Percentiles rank a stretch among this genome's conserved stretches.
Evolutionary conservation across 2,888 invertebrate species (phyloP).

Genomic region (Tachina lurida): DNA sequence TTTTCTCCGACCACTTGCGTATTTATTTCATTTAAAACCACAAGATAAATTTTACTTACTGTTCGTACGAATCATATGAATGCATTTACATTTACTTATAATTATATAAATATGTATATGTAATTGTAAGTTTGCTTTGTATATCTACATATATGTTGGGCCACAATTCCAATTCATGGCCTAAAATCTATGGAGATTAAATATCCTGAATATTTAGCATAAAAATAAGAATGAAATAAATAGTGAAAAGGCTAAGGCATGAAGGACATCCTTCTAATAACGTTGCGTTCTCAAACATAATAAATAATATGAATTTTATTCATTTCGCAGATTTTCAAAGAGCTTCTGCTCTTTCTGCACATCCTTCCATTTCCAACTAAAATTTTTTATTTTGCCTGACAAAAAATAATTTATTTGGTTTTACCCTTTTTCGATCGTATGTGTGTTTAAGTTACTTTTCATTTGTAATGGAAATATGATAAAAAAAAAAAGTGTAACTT

Average conservation of each 20-base stretch:
- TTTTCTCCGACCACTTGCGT: not conserved
- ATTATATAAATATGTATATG: no score
- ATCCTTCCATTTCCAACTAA: not conserved
- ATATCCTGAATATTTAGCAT: conserved; percentile 60
- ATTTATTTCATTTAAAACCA: conserved; percentile 49
- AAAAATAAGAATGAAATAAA: conserved; percentile 34
- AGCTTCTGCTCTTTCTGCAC: conserved; percentile 9
- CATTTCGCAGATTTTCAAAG: conserved; percentile 9
- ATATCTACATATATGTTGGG: not conserved
- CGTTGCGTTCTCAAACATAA: not conserved
- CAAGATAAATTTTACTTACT: conserved; percentile 56
- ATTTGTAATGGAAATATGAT: not conserved
- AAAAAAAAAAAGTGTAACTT: conserved; percentile 33
- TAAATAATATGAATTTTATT: conserved; percentile 48
- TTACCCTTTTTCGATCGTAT: not conserved
- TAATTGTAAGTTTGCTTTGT: no score
- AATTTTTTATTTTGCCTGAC: conserved; percentile 22
- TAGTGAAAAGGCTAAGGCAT: not conserved
- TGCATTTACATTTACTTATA: no score
- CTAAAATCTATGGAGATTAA: conserved; percentile 59
- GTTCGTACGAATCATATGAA: not conserved
- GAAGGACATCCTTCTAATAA: conserved; percentile 30
- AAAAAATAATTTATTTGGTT: conserved; percentile 32
- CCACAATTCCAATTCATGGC: conserved; percentile 20
- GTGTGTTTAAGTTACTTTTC: conserved; percentile 1